Conservation (phyloP, 2,888 invertebrate genomes). For the Drosophila lacicola region DNA sequence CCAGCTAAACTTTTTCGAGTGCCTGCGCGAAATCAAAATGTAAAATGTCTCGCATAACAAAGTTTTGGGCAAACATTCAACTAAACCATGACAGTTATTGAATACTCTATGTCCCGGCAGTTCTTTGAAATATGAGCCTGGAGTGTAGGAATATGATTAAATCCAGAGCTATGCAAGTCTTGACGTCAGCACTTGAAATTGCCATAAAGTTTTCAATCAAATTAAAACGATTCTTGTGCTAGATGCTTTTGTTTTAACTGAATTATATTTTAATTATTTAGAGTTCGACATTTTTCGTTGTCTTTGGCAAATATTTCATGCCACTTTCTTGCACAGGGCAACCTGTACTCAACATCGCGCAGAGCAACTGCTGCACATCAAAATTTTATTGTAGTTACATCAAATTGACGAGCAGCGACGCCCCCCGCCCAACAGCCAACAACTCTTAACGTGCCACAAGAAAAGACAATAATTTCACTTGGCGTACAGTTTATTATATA, state of each 20-base stretch:
- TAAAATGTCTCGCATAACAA: slow-evolving; percentile 60
- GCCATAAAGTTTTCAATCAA: not conserved
- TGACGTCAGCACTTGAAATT: not conserved
- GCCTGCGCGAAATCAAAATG: slow-evolving; percentile 54
- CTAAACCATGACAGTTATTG: slow-evolving; percentile 27
- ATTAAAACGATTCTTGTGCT: not conserved
- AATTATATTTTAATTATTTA: no score
- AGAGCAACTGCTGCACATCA: slow-evolving; percentile 48
- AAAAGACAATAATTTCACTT: slow-evolving; percentile 72
- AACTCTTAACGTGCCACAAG: slow-evolving; percentile 21
- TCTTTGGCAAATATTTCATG: not conserved
- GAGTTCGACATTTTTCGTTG: not conserved
- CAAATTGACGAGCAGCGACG: slow-evolving; percentile 38
- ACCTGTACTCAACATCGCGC: slow-evolving; percentile 32
- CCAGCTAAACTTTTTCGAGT: slow-evolving; percentile 42
- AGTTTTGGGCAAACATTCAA: slow-evolving; percentile 28
- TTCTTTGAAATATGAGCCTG: slow-evolving; percentile 11
- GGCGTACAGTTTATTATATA: slow-evolving; percentile 76
- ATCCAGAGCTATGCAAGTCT: not conserved
- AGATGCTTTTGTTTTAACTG: no score
- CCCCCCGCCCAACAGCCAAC: not conserved
- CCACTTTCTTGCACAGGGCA: not conserved
- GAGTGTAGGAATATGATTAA: not conserved
- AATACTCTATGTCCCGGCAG: slow-evolving; percentile 25
- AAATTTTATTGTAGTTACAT: slow-evolving; percentile 55